Percentiles rank a stretch among this genome's conserved stretches.
Conservation (phyloP, 2,797 vertebrate species). For the Fratercula arctica region DNA sequence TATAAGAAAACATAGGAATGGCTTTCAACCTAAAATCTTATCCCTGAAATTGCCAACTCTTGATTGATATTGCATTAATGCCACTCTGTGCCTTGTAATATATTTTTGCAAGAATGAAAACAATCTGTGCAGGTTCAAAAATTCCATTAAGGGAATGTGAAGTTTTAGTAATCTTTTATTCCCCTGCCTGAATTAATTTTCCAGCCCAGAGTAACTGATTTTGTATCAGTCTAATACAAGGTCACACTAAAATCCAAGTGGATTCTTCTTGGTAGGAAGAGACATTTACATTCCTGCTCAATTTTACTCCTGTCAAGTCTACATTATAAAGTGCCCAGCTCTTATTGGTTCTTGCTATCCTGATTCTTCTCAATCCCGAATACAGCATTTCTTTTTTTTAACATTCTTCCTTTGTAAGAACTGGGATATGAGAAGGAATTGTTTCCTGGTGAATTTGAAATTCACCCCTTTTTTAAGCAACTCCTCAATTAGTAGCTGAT, state of each 20-base stretch:
- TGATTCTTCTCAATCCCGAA: background rate
- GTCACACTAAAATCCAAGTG: background rate
- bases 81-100: background rate
- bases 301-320: background rate
- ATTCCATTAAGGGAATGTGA: background rate
- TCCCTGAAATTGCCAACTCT: background rate
- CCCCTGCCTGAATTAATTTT: background rate
- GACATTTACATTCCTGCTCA: background rate
- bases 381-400: background rate
- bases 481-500: background rate
- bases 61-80: conserved; percentile 2
- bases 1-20: background rate
- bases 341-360: background rate
- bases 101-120: background rate
- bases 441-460: background rate
- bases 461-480: background rate
- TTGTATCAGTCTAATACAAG: background rate
- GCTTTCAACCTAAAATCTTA: background rate
- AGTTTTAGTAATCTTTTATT: background rate
- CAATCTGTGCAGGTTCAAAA: background rate
- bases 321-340: background rate
- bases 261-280: background rate
- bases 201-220: background rate
- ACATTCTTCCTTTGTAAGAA: background rate
- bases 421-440: background rate